phyloP scores from a whole-genome alignment of 2,113 vertebrate genomes.

The Upupa epops region DNA sequence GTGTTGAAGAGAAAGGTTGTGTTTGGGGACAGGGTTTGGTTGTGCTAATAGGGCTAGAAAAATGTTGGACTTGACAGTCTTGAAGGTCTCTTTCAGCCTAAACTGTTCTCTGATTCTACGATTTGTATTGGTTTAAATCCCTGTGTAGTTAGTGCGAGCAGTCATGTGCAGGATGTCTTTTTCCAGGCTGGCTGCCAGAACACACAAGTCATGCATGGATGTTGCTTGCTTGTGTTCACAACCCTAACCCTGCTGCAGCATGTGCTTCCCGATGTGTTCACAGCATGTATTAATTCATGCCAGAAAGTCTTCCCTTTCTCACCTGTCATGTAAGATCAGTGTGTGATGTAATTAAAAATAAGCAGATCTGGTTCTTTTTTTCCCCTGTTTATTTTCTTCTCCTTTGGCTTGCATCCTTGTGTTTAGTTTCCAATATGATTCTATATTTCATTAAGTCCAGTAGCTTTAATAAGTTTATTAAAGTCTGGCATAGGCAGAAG shows the following conservation, averaged over 20 bases:
- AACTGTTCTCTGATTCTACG: too few relatives aligned
- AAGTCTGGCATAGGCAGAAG: not conserved
- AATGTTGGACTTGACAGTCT: too few relatives aligned
- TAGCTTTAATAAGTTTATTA: not conserved
- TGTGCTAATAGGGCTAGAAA: too few relatives aligned
- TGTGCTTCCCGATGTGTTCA: not conserved
- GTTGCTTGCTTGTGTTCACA: not conserved
- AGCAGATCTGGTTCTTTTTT: not conserved
- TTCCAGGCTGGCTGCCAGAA: not conserved
- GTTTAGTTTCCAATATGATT: not conserved
- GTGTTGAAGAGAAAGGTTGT: too few relatives aligned
- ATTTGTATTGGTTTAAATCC: accelerated
- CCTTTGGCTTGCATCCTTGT: not conserved
- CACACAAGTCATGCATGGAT: not conserved
- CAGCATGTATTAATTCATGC: not conserved
- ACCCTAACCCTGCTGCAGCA: not conserved
- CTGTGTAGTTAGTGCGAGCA: accelerated
- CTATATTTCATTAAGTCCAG: not conserved
- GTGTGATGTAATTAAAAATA: not conserved
- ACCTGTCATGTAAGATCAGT: not conserved
- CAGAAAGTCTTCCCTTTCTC: not conserved
- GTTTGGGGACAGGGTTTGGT: too few relatives aligned
- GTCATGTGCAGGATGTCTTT: not conserved
- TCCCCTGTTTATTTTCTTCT: too few relatives aligned
- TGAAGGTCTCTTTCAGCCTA: too few relatives aligned